Percentiles rank a stretch among this genome's conserved stretches.
These are phyloP conservation scores for Pandemis corylana DNA, from an alignment of 2,888 invertebrate species.

Conservation along the genomic window DNA sequence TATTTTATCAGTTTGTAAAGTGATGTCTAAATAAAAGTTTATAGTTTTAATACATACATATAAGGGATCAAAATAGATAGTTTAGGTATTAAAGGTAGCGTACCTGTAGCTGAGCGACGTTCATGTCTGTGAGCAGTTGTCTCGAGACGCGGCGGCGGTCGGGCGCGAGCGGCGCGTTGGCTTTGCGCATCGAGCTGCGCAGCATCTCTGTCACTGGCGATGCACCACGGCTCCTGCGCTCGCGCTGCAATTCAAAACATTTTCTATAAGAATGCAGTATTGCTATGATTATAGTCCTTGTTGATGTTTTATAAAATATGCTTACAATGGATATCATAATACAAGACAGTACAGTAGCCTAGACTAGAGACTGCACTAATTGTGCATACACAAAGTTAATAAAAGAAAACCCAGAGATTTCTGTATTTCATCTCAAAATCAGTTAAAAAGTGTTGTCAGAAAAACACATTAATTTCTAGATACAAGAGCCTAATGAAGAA, in stretches of 20 bases:
- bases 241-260: conserved; percentile 56
- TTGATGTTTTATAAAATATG: background rate
- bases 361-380: too few species aligned
- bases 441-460: too few species aligned
- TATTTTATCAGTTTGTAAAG: too few species aligned
- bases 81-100: background rate
- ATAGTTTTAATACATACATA: too few species aligned
- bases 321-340: background rate
- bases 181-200: conserved; percentile 90
- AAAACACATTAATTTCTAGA: background rate
- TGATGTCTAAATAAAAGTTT: too few species aligned
- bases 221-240: conserved; percentile 87
- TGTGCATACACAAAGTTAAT: too few species aligned
- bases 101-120: conserved; percentile 92
- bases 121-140: conserved; percentile 95
- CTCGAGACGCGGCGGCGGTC: conserved; percentile 93
- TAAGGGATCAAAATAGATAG: too few species aligned
- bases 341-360: background rate
- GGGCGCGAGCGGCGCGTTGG: conserved; percentile 92
- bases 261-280: background rate
- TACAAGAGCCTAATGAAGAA: too few species aligned
- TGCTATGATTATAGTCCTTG: background rate
- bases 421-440: too few species aligned
- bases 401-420: too few species aligned
- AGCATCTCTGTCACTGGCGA: conserved; percentile 95